Evolutionary conservation across 2,888 invertebrate genomes (phyloP).

Genomic region (Drosophila seclusa): DNA sequence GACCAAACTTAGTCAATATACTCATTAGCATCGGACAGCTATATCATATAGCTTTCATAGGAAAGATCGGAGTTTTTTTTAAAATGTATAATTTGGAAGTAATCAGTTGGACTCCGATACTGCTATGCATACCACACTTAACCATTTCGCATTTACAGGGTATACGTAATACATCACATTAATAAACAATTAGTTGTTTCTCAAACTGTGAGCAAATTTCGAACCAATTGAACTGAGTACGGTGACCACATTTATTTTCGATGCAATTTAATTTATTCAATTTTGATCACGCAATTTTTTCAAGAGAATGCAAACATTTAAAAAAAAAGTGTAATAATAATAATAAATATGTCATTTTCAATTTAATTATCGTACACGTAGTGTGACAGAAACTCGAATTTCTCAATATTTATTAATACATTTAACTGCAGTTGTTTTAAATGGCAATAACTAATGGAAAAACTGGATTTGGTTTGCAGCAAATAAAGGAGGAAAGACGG

Average conservation of each 20-base stretch:
- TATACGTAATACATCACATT: constrained; percentile 56
- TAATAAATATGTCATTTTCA: constrained; percentile 55
- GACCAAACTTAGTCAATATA: not conserved
- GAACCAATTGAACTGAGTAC: constrained; percentile 23
- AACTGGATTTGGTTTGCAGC: not conserved
- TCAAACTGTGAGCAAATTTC: constrained; percentile 22
- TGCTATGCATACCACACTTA: constrained; percentile 4
- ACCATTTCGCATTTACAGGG: not conserved
- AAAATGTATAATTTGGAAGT: not conserved
- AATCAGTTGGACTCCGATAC: not conserved
- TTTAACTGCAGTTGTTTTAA: not conserved
- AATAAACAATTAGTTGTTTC: constrained; percentile 61
- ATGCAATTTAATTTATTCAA: constrained; percentile 66
- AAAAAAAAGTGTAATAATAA: constrained; percentile 10
- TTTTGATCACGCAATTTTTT: constrained; percentile 44
- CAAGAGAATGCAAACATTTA: not conserved
- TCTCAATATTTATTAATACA: constrained; percentile 45
- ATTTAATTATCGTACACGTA: constrained; percentile 58
- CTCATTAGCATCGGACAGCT: not conserved
- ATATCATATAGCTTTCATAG: not conserved
- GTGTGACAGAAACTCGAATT: constrained; percentile 40
- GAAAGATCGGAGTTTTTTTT: rapidly evolving
- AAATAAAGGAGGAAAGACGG: not conserved
- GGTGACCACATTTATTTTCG: constrained; percentile 64
- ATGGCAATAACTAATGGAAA: not conserved